Percentiles rank a stretch among this genome's conserved stretches.
Evolutionary conservation across 1,140 invertebrate species (phyloP).

Genomic region (Orchesella cincta): DNA sequence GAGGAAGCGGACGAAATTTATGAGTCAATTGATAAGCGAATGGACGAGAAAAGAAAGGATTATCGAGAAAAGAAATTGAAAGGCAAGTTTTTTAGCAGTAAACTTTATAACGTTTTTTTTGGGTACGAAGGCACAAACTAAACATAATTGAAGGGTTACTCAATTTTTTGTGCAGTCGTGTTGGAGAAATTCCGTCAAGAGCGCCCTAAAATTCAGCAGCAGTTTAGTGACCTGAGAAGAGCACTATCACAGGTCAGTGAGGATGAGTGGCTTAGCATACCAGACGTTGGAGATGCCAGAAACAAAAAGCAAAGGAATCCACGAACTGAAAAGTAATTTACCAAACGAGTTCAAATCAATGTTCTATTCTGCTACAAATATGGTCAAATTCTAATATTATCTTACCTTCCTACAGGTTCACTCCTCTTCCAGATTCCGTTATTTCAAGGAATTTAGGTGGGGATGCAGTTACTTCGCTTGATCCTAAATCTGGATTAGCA

Average conservation of each 20-base stretch:
- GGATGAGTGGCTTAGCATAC: constrained; percentile 95
- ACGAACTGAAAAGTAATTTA: constrained; percentile 76
- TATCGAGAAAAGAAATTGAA: constrained; percentile 75
- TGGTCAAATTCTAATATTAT: not conserved
- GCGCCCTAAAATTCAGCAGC: constrained; percentile 98
- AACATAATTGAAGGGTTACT: not conserved
- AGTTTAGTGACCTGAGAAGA: constrained; percentile 97
- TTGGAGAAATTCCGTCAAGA: constrained; percentile 97
- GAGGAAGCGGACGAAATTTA: constrained; percentile 99
- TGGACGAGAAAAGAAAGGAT: constrained; percentile 99
- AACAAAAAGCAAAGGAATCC: constrained; percentile 96
- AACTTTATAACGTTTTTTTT: not conserved
- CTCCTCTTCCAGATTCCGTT: constrained; percentile 94
- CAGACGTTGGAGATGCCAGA: constrained; percentile 98
- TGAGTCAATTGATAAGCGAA: constrained; percentile 95
- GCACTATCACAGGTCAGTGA: constrained; percentile 82
- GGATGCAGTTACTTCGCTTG: constrained; percentile 76
- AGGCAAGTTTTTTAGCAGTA: constrained; percentile 37
- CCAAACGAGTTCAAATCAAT: not conserved
- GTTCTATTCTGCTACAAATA: not conserved
- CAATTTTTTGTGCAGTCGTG: constrained; percentile 69
- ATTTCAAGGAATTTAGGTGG: constrained; percentile 85
- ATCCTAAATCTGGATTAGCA: constrained; percentile 79
- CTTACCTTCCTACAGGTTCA: constrained; percentile 66
- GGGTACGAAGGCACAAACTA: too few species aligned